Evolutionary conservation across 2,113 vertebrate species (phyloP).

Genomic region (Mystacornis crossleyi): DNA sequence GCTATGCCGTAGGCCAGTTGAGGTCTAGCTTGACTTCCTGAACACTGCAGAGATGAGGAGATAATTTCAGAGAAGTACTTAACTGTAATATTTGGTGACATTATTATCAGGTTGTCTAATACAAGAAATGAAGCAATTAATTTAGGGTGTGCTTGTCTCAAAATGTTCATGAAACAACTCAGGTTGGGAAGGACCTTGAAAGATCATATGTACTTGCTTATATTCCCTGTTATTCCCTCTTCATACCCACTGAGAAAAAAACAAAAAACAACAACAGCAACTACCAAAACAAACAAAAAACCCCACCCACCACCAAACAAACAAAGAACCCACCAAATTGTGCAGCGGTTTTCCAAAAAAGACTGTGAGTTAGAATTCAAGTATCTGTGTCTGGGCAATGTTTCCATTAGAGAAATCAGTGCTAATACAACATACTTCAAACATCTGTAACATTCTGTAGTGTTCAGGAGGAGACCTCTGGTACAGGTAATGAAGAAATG

Average conservation of each 20-base stretch:
- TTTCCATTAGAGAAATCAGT: background rate
- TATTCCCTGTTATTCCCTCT: background rate
- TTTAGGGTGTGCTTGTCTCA: background rate
- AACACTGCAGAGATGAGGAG: background rate
- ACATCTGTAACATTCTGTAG: background rate
- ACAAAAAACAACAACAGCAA: background rate
- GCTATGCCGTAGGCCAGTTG: background rate
- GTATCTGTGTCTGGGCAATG: background rate
- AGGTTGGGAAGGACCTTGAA: background rate
- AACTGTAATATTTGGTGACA: constrained; percentile 50
- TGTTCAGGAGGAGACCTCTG: background rate
- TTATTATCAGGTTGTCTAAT: constrained; percentile 51
- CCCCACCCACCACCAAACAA: background rate
- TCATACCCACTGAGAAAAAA: rapidly evolving
- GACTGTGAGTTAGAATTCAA: background rate
- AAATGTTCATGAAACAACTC: background rate
- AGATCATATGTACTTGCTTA: background rate
- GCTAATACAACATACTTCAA: background rate
- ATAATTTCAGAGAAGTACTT: constrained; percentile 55
- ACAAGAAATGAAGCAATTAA: constrained; percentile 36
- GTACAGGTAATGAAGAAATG: background rate
- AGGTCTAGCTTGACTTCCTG: background rate
- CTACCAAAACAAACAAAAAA: background rate
- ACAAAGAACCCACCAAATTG: rapidly evolving
- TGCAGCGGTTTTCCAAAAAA: background rate